phyloP scores from a whole-genome alignment of 2,888 invertebrate genomes.

The Microplitis deprimator region DNA sequence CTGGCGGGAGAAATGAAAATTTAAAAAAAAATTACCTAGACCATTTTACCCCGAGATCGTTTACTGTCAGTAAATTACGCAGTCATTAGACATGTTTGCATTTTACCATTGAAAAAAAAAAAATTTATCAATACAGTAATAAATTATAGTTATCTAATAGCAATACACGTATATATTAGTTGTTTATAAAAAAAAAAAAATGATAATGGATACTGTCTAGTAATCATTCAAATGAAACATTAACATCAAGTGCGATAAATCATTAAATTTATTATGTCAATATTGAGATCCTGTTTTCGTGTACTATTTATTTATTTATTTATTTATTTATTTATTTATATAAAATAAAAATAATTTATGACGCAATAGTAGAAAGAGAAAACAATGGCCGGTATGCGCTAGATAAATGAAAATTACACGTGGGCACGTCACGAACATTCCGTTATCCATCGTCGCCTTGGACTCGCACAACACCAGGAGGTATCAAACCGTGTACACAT shows the following conservation, averaged over 20 bases:
- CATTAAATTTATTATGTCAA: constrained; percentile 11
- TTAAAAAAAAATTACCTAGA: no score
- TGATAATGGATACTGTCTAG: background rate
- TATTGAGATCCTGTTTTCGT: constrained; percentile 3
- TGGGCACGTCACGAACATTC: constrained; percentile 32
- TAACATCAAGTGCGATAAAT: background rate
- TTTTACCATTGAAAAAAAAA: background rate
- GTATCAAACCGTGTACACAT: constrained; percentile 5
- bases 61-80: background rate
- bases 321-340: background rate
- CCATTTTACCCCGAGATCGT: background rate
- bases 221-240: constrained; percentile 16
- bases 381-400: constrained; percentile 6
- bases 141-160: background rate
- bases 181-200: constrained; percentile 9
- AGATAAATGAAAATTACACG: constrained; percentile 31
- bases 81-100: background rate
- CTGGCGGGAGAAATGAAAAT: no score
- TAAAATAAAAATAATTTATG: background rate
- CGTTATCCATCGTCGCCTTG: constrained; percentile 24
- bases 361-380: constrained; percentile 22
- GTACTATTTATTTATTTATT: background rate
- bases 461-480: constrained; percentile 7
- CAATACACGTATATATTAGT: constrained; percentile 4
- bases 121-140: background rate